Evolutionary conservation across 2,113 vertebrate species (phyloP).

Genomic region (Plecturocebus donacophilus): DNA sequence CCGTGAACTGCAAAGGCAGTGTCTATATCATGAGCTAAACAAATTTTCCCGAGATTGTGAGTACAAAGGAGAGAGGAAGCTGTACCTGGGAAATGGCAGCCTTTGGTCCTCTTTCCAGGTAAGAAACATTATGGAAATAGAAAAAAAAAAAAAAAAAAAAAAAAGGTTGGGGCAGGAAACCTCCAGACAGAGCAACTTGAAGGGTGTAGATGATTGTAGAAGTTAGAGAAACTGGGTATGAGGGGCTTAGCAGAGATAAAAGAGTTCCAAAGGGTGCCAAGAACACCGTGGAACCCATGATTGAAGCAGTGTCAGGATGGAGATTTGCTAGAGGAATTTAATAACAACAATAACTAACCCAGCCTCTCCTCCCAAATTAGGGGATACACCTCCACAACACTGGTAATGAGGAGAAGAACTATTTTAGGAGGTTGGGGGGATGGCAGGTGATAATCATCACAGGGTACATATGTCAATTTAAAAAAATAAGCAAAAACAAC

Average conservation of each 20-base stretch:
- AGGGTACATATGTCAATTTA: neutral
- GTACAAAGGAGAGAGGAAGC: neutral
- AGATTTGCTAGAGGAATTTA: slow-evolving; percentile 68
- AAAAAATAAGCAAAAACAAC: neutral
- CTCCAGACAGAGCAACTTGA: slow-evolving; percentile 47
- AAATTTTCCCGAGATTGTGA: neutral
- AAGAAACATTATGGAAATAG: slow-evolving; percentile 71
- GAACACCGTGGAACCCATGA: slow-evolving; percentile 31
- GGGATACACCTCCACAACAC: neutral
- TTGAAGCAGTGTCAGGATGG: slow-evolving; percentile 74
- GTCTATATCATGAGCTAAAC: neutral
- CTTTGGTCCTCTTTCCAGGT: slow-evolving; percentile 72
- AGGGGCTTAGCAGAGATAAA: slow-evolving; percentile 51
- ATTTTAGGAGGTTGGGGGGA: neutral
- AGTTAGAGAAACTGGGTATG: slow-evolving; percentile 69
- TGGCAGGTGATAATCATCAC: neutral
- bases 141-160: slow-evolving; percentile 65
- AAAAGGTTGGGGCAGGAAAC: slow-evolving; percentile 43
- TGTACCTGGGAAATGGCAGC: slow-evolving; percentile 15
- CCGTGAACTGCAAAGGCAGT: neutral
- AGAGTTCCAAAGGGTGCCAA: slow-evolving; percentile 55
- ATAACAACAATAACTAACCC: neutral
- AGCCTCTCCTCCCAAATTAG: neutral
- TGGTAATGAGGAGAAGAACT: neutral
- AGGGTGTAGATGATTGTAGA: neutral